These are phyloP conservation scores for Clarias platycephalus DNA, from an alignment of 2,797 vertebrate species.

Conservation along the genomic window DNA sequence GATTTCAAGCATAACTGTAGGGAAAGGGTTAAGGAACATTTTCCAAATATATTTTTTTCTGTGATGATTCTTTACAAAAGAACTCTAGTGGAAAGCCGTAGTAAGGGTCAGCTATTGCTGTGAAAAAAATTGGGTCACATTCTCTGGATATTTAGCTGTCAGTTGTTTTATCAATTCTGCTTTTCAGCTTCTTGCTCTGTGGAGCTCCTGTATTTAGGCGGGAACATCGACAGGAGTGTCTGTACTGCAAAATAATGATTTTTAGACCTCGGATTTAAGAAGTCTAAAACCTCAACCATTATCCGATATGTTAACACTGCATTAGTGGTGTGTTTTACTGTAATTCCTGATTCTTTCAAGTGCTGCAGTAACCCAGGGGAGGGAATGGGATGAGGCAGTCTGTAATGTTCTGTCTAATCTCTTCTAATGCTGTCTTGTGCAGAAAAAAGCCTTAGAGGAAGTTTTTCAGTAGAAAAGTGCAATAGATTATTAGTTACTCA, in stretches of 20 bases:
- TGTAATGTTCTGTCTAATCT: slow-evolving; percentile 43
- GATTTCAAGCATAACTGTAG: neutral
- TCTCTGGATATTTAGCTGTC: slow-evolving; percentile 6
- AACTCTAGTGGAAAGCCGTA: neutral
- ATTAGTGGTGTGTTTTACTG: slow-evolving; percentile 48
- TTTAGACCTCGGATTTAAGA: slow-evolving; percentile 5
- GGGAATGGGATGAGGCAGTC: slow-evolving; percentile 51
- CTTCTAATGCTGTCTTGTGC: slow-evolving; percentile 23
- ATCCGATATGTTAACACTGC: slow-evolving; percentile 38
- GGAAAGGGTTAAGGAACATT: neutral
- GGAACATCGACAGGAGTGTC: neutral
- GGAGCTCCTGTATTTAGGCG: neutral
- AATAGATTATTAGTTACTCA: too few relatives aligned
- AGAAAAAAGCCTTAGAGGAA: neutral
- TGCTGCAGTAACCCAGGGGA: slow-evolving; percentile 52
- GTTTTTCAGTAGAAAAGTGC: neutral
- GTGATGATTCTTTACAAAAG: neutral
- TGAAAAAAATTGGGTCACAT: neutral
- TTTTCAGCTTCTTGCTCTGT: neutral
- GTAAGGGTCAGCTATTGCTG: neutral
- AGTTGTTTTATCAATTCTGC: neutral
- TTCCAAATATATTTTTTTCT: neutral
- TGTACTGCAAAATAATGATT: slow-evolving; percentile 20
- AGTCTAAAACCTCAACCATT: slow-evolving; percentile 29
- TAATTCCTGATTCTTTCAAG: slow-evolving; percentile 53